Base-by-base conservation (phyloP, 2,113 vertebrate species). In the Carassius gibelio region DNA sequence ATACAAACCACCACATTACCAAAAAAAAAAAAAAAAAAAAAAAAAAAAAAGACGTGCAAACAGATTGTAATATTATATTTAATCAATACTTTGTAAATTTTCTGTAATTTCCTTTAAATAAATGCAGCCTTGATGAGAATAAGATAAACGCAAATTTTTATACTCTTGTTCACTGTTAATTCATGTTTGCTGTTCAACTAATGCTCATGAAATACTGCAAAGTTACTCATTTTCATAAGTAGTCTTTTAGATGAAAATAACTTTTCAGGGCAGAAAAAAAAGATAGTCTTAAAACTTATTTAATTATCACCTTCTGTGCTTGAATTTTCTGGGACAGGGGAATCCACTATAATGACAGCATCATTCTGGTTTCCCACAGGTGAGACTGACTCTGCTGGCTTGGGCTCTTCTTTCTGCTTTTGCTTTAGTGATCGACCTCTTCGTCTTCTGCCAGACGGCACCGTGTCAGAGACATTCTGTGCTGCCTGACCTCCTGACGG, bases 381-480 rank as follows among this genome's bases (percentile, higher is more conserved):
- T 26, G 84, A 36, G 26, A 50, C 3, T 71, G 36, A 55, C 21
- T 81, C 17, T 7, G 26, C 77, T 3, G 82, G 48, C 8, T 80
- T 82, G 4, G 23, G 26, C 50, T 91, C 87, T 55, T 90, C 85
- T 64, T 83, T 82, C 15, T n/a, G 86, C 21, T 81, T 88, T 57
- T 84, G 81, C 81, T 90, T 90, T 85, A 14, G 89, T 13, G 84
- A n/a, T 81, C 89, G 90, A 72, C 92, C 91, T 1, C 52, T 85
- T 1, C 86, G 86, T 6, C 91, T 84, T 38, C 85, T 90, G 59
- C 80, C 89, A 0, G 75, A n/a, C 1, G 83, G 69, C 61, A 85
- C 77, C 2, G 59, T n/a, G 7, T 91, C 84, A 3, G 85, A 34
- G 10, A 45, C 21, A 19, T 68, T 57, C 21, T 21, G 76, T 36